Evolutionary conservation across 2,797 vertebrate species (phyloP).

Genomic region (Chelon auratus): DNA sequence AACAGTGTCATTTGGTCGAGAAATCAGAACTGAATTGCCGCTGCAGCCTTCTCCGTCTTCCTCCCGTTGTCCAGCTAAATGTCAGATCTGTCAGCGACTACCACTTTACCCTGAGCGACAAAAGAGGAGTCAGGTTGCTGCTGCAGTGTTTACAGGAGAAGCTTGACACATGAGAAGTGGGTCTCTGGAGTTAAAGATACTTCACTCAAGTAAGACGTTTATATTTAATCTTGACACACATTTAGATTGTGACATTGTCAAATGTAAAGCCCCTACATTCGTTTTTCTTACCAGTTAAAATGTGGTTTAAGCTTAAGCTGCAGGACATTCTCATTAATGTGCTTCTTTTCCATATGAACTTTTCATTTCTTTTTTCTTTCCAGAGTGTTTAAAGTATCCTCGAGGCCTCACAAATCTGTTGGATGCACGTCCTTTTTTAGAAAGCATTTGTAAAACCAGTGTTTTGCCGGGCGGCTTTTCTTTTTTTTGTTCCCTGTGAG

Average conservation of each 20-base stretch:
- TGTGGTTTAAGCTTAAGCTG: background rate
- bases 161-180: slow-evolving; percentile 57
- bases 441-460: too few species aligned
- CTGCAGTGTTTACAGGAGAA: slow-evolving; percentile 67
- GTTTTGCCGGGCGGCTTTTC: background rate
- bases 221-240: slow-evolving; percentile 40
- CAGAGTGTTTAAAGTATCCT: background rate
- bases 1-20: slow-evolving; percentile 22
- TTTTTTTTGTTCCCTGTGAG: background rate
- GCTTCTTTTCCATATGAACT: background rate
- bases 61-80: slow-evolving; percentile 74
- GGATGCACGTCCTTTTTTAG: background rate
- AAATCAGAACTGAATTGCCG: slow-evolving; percentile 59
- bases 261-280: slow-evolving; percentile 1
- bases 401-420: background rate
- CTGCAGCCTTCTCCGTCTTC: slow-evolving; percentile 22
- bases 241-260: slow-evolving; percentile 4
- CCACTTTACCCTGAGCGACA: slow-evolving; percentile 82
- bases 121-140: slow-evolving; percentile 81
- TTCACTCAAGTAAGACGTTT: slow-evolving; percentile 49
- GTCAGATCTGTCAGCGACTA: slow-evolving; percentile 83
- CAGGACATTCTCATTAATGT: background rate
- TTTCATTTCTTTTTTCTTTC: background rate
- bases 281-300: background rate
- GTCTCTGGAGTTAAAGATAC: slow-evolving; percentile 31